Base-by-base conservation (phyloP, 2,888 invertebrate species). In the Amblyjoppa proteus region DNA sequence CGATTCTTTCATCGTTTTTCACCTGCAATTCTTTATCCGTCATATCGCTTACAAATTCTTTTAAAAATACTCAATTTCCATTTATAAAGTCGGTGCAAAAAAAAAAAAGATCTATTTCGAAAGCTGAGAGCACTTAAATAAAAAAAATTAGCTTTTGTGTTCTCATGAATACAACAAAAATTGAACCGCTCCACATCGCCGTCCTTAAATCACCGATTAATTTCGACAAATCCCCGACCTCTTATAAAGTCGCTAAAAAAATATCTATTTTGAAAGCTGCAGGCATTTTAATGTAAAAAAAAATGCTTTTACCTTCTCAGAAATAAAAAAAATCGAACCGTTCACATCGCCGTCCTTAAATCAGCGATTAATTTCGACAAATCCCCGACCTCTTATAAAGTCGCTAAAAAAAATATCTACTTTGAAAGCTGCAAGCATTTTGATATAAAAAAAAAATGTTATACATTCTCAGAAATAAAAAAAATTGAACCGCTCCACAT, bases 1-100 rank as follows among this genome's bases (percentile, higher is more conserved):
- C 34, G 53, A 53, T 64, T 73, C 77, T 86, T 76, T 86, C 41
- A 51, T 81, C 71, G 41, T 34, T 25, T 56, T 53, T 51, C 68
- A 64, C 56, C 45, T 56, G 51, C 58, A 64, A 75, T 79, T 77
- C 45, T 45, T 41, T 69, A 53, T 41, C 1, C 61, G 20, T 16
- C 28, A 61, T 45, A 45, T 64, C 31, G 61, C n/a, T 34, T 1
- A 31, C 6, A 34, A 64, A 31, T 7, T 64, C 53, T 6, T n/a
- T 58, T 3, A 31, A 31, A 31, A 64, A 31, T 16, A 34, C 6
- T 7, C 34, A 0, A 31, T 61, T 61, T 28, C 31, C 1, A 5
- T 31, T 13, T 64, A 16, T 7, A 31, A 34, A 13, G n/a, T 5
- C 61, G n/a, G 0, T 16, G 58, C 31, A 13, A 11, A 16, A 34